Percentiles rank a stretch among this genome's conserved stretches.
phyloP scores from a whole-genome alignment of 1,140 invertebrate species.

The Cherax quadricarinatus region DNA sequence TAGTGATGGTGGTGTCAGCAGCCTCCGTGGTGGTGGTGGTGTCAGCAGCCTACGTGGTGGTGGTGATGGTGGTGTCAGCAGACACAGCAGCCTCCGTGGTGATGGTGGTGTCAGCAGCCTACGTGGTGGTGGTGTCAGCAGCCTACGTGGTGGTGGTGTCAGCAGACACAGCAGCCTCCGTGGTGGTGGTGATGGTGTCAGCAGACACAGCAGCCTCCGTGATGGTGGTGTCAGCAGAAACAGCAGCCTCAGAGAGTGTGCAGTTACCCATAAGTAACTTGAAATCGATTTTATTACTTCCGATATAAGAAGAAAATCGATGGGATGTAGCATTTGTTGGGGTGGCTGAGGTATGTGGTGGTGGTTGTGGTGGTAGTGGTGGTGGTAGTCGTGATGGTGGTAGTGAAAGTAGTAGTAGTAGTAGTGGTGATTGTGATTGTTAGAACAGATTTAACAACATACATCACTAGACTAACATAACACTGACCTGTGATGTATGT shows the following conservation, averaged over 20 bases:
- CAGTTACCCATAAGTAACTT: conserved; percentile 66
- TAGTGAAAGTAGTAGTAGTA: conserved; percentile 1
- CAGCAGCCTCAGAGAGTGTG: conserved; percentile 30
- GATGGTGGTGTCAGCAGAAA: not conserved
- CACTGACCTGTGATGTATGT: not conserved
- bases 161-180: not conserved
- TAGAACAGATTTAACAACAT: too few relatives aligned
- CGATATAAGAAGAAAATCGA: conserved; percentile 53
- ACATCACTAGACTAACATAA: too few relatives aligned
- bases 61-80: not conserved
- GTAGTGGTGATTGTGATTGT: not conserved
- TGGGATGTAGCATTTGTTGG: not conserved
- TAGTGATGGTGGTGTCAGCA: not conserved
- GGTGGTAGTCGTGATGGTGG: conserved; percentile 14
- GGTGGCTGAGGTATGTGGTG: not conserved
- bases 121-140: not conserved
- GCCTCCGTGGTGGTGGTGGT: not conserved
- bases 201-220: not conserved
- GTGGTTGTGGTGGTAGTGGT: conserved; percentile 19
- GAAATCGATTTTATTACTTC: conserved; percentile 69
- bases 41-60: not conserved
- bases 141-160: not conserved
- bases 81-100: not conserved
- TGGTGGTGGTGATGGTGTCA: not conserved
- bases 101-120: not conserved